phyloP scores from a whole-genome alignment of 2,797 vertebrate species.

The Mareca penelope region DNA sequence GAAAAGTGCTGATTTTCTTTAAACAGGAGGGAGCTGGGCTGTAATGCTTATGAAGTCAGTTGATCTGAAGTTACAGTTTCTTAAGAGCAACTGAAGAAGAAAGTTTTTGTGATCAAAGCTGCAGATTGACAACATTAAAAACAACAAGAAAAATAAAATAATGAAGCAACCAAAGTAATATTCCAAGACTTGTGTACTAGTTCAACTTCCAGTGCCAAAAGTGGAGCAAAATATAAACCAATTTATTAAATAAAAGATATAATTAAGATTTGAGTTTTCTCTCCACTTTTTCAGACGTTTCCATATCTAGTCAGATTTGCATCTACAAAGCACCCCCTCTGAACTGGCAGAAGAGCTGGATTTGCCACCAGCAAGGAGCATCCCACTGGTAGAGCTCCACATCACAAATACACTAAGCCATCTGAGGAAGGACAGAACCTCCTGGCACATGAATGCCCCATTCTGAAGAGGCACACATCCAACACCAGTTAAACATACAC shows the following conservation, averaged over 20 bases:
- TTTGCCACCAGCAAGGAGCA: neutral
- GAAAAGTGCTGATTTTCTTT: neutral
- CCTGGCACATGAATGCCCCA: neutral
- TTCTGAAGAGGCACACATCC: neutral
- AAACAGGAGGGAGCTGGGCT: neutral
- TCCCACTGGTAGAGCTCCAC: neutral
- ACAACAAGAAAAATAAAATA: neutral
- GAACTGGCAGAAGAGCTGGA: neutral
- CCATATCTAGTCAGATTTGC: neutral
- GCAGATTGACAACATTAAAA: neutral
- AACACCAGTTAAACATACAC: neutral
- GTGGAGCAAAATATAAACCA: neutral
- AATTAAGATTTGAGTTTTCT: neutral
- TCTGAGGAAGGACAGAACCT: neutral
- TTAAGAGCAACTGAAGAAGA: neutral
- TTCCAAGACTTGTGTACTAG: neutral
- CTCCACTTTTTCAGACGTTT: neutral
- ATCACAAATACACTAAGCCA: accelerated
- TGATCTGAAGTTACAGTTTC: neutral
- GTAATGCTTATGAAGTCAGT: neutral
- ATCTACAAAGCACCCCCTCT: neutral
- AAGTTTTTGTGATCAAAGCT: slow-evolving; percentile 34
- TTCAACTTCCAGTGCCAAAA: neutral
- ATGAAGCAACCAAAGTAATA: neutral
- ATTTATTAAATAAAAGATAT: neutral